phyloP scores from a whole-genome alignment of 2,797 vertebrate species.

The Aratinga solstitialis region DNA sequence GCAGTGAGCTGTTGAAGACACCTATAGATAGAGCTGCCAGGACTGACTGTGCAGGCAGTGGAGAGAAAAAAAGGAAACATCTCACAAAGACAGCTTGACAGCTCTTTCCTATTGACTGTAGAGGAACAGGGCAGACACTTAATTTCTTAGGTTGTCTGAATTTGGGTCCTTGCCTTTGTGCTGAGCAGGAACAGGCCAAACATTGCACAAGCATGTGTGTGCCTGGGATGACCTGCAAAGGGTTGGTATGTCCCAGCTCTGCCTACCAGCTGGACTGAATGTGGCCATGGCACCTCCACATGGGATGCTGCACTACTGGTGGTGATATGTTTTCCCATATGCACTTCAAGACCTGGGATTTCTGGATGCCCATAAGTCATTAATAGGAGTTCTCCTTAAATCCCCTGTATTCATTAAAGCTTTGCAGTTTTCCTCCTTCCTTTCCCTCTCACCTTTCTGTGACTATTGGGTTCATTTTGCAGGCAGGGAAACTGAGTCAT shows the following conservation, averaged over 20 bases:
- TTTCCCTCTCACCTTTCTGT: background rate
- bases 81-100: background rate
- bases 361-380: background rate
- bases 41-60: background rate
- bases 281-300: fast-evolving
- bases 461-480: background rate
- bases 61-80: background rate
- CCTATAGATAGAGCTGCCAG: background rate
- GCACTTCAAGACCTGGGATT: background rate
- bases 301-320: background rate
- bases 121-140: background rate
- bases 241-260: background rate
- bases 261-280: background rate
- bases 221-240: background rate
- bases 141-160: slow-evolving; percentile 26
- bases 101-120: slow-evolving; percentile 3
- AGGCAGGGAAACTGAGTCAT: background rate
- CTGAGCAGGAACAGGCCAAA: background rate
- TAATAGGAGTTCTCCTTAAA: background rate
- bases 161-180: background rate
- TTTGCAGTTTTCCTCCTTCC: background rate
- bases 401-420: background rate
- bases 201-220: background rate
- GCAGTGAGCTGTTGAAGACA: background rate
- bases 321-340: fast-evolving